Conservation (phyloP, 2,113 vertebrate genomes). For the Actenoides lindsayi region DNA sequence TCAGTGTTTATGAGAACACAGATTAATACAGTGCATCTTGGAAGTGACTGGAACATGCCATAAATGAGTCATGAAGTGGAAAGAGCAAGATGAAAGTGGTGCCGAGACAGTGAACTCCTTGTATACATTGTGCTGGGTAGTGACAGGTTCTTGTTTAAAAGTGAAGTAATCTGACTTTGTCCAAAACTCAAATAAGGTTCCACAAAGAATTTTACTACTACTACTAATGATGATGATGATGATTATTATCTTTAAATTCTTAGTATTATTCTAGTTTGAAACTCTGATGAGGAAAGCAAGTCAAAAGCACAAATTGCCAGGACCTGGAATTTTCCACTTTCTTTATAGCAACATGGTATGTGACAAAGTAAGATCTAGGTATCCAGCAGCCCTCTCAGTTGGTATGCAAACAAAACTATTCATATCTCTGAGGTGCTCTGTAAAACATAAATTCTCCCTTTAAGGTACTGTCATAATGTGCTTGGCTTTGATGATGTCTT, state of each 20-base stretch:
- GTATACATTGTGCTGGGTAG: background rate
- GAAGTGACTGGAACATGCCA: background rate
- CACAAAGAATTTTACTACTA: background rate
- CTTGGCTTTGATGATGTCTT: background rate
- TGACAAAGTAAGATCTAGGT: background rate
- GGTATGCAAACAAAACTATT: background rate
- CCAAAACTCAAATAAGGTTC: background rate
- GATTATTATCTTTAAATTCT: background rate
- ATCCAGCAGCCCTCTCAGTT: background rate
- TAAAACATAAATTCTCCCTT: background rate
- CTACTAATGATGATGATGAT: too few species aligned
- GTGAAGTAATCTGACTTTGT: background rate
- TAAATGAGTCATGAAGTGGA: background rate
- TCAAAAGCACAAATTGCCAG: background rate
- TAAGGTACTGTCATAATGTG: background rate
- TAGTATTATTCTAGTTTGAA: background rate
- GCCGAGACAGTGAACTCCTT: background rate
- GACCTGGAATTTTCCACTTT: background rate
- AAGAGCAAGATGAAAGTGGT: background rate
- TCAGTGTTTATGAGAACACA: background rate
- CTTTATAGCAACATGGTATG: background rate
- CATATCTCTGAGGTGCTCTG: background rate
- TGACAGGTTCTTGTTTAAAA: background rate
- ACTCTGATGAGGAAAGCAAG: background rate
- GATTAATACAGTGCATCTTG: background rate